phyloP scores from a whole-genome alignment of 2,797 vertebrate genomes.

The Gouania willdenowi region DNA sequence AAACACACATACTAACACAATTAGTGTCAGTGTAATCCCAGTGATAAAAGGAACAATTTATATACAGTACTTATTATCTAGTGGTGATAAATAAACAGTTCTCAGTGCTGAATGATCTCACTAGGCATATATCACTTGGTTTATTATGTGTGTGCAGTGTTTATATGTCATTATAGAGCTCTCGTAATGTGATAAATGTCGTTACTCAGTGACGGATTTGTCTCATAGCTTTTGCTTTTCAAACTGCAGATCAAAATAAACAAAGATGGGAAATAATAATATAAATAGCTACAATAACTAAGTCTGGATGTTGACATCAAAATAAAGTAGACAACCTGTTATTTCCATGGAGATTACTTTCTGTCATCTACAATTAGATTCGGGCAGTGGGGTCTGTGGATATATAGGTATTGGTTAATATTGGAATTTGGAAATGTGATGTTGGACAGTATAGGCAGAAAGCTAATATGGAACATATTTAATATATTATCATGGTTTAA shows the following conservation, averaged over 20 bases:
- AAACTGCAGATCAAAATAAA: constrained; percentile 23
- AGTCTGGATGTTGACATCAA: not conserved
- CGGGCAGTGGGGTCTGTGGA: too few relatives aligned
- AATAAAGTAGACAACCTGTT: too few relatives aligned
- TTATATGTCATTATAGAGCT: constrained; percentile 21
- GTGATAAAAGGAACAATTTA: constrained; percentile 33
- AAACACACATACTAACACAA: constrained; percentile 13
- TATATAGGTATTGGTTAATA: too few relatives aligned
- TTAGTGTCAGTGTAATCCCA: constrained; percentile 7
- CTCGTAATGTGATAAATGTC: constrained; percentile 29
- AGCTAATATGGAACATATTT: too few relatives aligned
- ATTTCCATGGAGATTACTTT: too few relatives aligned
- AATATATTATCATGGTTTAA: too few relatives aligned
- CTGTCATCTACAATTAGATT: too few relatives aligned
- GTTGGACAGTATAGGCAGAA: too few relatives aligned
- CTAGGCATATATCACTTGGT: constrained; percentile 18
- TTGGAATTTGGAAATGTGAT: too few relatives aligned
- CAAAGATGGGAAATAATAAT: not conserved
- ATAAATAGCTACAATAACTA: not conserved
- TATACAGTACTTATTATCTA: constrained; percentile 26
- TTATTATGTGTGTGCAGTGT: constrained; percentile 22
- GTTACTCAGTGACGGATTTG: constrained; percentile 14
- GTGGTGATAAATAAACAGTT: constrained; percentile 38
- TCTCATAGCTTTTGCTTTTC: constrained; percentile 8
- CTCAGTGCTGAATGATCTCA: constrained; percentile 20